These are phyloP conservation scores for Belonocnema kinseyi DNA, from an alignment of 1,140 invertebrate species.

Conservation along the genomic window DNA sequence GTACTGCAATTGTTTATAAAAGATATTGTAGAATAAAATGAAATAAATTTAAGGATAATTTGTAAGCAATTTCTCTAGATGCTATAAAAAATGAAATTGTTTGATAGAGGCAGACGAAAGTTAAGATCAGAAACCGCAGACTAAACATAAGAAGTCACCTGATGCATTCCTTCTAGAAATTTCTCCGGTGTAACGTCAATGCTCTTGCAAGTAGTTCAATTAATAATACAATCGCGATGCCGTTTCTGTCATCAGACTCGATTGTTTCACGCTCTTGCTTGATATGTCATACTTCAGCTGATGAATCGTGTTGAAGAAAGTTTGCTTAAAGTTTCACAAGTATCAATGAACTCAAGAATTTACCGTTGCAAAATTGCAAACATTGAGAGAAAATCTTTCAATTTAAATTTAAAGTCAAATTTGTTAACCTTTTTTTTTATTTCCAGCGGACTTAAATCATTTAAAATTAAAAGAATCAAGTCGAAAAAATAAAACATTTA, in stretches of 20 bases:
- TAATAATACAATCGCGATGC: constrained; percentile 13
- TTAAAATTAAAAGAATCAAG: no score
- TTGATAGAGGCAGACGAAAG: not conserved
- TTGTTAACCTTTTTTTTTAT: no score
- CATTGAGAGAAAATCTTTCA: no score
- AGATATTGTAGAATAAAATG: not conserved
- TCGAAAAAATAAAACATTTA: no score
- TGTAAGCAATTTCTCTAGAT: not conserved
- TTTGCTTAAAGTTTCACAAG: no score
- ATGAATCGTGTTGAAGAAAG: not conserved
- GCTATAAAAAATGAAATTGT: not conserved
- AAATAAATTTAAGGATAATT: not conserved
- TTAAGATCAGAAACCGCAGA: not conserved
- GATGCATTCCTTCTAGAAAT: constrained; percentile 28
- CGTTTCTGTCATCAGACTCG: not conserved
- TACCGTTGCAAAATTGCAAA: no score
- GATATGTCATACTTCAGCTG: not conserved
- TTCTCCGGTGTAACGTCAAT: constrained; percentile 15
- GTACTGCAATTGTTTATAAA: not conserved
- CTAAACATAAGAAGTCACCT: no score
- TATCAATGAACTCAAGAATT: no score
- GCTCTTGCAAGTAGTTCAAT: constrained; percentile 19
- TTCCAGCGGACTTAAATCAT: no score
- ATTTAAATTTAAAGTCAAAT: no score
- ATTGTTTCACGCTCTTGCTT: not conserved